Base-by-base conservation (phyloP, 2,888 invertebrate species). In the Balanococcus diminutus region DNA sequence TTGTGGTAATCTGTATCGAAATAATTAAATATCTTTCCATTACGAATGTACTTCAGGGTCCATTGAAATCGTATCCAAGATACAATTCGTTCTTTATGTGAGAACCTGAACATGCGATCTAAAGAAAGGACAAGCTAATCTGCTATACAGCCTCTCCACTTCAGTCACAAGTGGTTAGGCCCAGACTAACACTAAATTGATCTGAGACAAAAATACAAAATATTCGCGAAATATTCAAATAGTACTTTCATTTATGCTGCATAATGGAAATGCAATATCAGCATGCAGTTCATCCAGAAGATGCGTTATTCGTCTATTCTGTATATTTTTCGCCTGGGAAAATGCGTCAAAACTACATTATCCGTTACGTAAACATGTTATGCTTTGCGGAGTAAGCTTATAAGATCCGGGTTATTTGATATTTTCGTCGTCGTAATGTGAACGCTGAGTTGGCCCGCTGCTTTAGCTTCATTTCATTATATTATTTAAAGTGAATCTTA, bases 21-120 rank as follows among this genome's bases (percentile, higher is more conserved):
- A 79, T 79, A 79, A 79, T 79, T 79, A 79, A 79, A 79, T 61
- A 61, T 36, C 36, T 32, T 79, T 79, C 75, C 75, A 79, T 36
- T 36, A 36, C 75, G 36, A 79, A 36, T 79, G 36, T 36, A 79
- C 36, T 79, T 36, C 75, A 36, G 36, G 31, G 75, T 79, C 75
- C 19, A 36, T 79, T 79, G 75, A 19, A 56, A 56, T 56, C 11
- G 56, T 19, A 56, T 56, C 56, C 22, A 56, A 22, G 56, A 56
- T 56, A 22, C 22, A 56, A 22, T 56, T 56, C 19, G 19, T 56
- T 56, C 56, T 56, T 22, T 22, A 9, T 56, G 56, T 56, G 56
- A n/a, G n/a, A 51, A 51, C 14, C n/a, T 56, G 22, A 56, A 56
- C 22, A 56, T 56, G 36, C 3, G 14, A 56, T 22, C 56, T 56